These are phyloP conservation scores for Spondyliosoma cantharus DNA, from an alignment of 2,797 vertebrate species.

Conservation along the genomic window DNA sequence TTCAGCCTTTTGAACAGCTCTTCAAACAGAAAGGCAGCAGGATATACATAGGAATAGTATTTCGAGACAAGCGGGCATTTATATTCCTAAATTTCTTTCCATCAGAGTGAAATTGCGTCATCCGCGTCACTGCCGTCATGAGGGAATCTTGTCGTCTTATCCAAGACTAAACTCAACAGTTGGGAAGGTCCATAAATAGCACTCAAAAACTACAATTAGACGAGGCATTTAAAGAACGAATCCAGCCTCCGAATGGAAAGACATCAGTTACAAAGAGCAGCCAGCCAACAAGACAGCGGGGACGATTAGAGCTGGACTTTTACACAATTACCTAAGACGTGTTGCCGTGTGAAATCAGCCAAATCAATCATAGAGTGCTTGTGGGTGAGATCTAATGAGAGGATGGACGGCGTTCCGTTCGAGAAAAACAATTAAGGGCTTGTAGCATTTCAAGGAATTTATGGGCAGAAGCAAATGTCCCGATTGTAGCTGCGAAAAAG, in stretches of 20 bases:
- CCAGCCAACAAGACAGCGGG: not conserved
- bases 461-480: too few relatives aligned
- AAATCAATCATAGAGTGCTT: not conserved
- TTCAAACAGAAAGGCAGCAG: conserved; percentile 53
- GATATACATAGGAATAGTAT: conserved; percentile 18
- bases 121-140: not conserved
- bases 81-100: conserved; percentile 24
- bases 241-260: not conserved
- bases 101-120: conserved; percentile 27
- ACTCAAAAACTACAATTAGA: not conserved
- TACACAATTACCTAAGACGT: not conserved
- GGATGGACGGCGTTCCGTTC: too few relatives aligned
- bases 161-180: not conserved
- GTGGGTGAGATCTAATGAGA: not conserved
- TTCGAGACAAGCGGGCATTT: conserved; percentile 20
- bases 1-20: conserved; percentile 45
- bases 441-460: not conserved
- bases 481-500: not conserved
- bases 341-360: not conserved
- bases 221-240: not conserved
- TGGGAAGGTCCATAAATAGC: conserved; percentile 6
- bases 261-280: not conserved
- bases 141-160: not conserved
- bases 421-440: too few relatives aligned
- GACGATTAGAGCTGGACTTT: not conserved